These are phyloP conservation scores for Uria aalge DNA, from an alignment of 2,113 vertebrate species.

Conservation along the genomic window DNA sequence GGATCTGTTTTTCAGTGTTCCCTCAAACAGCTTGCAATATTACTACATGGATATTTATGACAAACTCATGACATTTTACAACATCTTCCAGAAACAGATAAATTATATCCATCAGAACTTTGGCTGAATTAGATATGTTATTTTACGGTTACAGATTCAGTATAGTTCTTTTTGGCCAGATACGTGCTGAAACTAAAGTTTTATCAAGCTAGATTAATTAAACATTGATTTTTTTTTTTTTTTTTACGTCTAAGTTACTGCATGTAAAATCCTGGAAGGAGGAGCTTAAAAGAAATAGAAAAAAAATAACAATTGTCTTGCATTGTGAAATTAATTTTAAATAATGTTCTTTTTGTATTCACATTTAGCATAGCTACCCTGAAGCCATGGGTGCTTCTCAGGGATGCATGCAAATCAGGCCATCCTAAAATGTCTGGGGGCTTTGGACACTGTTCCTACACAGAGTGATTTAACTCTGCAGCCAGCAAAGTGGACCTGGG, in stretches of 20 bases:
- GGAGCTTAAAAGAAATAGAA: not conserved
- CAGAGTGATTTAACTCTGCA: not conserved
- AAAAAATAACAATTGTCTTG: not conserved
- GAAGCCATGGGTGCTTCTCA: not conserved
- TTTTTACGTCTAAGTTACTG: not conserved
- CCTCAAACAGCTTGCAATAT: not conserved
- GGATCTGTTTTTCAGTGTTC: not conserved
- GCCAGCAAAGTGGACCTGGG: not conserved
- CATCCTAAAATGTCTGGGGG: fast-evolving
- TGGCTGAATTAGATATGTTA: not conserved
- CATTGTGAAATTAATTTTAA: not conserved
- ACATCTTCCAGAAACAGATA: not conserved
- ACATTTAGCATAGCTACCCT: not conserved
- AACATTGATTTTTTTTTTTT: not conserved
- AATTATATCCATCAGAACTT: not conserved
- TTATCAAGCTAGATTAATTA: not conserved
- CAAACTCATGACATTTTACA: not conserved
- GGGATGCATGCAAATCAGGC: not conserved
- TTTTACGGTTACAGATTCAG: not conserved
- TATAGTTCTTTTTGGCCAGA: not conserved
- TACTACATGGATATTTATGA: not conserved
- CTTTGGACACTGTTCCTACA: not conserved
- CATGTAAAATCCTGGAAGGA: not conserved
- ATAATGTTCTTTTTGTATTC: not conserved
- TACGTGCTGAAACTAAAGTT: not conserved